phyloP scores from a whole-genome alignment of 2,888 invertebrate species.

The Cinara cedri region DNA sequence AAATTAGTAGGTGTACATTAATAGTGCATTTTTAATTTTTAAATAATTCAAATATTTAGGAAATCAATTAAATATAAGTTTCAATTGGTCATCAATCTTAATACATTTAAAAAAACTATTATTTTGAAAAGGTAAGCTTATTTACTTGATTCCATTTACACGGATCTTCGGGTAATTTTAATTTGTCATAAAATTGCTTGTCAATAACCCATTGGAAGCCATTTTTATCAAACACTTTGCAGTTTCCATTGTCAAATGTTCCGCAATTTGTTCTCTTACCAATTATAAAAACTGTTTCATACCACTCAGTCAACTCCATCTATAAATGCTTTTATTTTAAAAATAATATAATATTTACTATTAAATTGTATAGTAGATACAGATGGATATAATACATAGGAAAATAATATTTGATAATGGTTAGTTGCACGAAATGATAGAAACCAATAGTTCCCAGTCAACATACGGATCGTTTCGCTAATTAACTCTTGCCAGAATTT shows the following conservation, averaged over 20 bases:
- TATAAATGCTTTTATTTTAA: background rate
- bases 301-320: conserved; percentile 25
- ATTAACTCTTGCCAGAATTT: too few relatives aligned
- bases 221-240: conserved; percentile 45
- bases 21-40: too few relatives aligned
- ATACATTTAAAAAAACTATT: too few relatives aligned
- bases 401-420: too few relatives aligned
- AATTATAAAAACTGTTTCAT: conserved; percentile 35
- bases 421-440: too few relatives aligned
- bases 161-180: conserved; percentile 20
- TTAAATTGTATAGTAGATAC: background rate
- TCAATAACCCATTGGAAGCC: conserved; percentile 35
- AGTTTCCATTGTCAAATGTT: conserved; percentile 24
- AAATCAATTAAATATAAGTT: too few relatives aligned
- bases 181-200: background rate
- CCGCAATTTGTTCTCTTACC: conserved; percentile 2
- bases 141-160: conserved; percentile 43
- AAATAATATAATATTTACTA: background rate
- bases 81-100: too few relatives aligned
- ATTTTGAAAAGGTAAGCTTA: background rate
- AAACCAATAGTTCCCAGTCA: too few relatives aligned
- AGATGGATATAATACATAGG: too few relatives aligned
- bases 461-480: too few relatives aligned
- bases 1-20: too few relatives aligned
- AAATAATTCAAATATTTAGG: too few relatives aligned